Evolutionary conservation across 1,140 invertebrate species (phyloP).

Genomic region (Drosophila fuyamai): DNA sequence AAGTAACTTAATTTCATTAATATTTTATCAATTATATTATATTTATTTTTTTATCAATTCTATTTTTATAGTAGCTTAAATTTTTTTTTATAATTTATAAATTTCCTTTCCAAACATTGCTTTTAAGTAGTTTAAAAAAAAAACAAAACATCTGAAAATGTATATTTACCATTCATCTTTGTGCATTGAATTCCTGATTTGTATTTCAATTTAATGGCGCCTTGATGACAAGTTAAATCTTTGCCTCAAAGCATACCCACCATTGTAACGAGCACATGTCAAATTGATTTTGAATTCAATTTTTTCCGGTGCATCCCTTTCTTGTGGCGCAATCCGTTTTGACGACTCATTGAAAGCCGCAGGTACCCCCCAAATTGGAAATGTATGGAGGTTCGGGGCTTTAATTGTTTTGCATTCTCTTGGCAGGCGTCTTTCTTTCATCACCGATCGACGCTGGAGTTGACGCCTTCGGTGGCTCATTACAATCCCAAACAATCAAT

Average conservation of each 20-base stretch:
- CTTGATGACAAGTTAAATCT: constrained; percentile 15
- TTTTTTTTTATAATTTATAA: background rate
- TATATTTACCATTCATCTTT: background rate
- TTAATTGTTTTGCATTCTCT: constrained; percentile 72
- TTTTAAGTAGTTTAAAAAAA: no score
- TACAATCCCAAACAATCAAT: constrained; percentile 66
- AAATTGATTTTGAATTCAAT: constrained; percentile 18
- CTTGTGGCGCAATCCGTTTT: constrained; percentile 41
- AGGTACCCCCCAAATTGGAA: constrained; percentile 39
- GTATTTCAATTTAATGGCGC: constrained; percentile 31
- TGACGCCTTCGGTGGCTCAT: constrained; percentile 83
- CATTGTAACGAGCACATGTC: background rate
- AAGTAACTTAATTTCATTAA: no score
- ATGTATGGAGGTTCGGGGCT: constrained; percentile 56
- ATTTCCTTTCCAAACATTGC: background rate
- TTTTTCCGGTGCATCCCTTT: constrained; percentile 31
- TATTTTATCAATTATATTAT: background rate
- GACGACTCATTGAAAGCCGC: constrained; percentile 75
- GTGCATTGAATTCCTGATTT: background rate
- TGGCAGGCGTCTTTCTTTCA: constrained; percentile 44
- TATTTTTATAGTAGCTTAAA: background rate
- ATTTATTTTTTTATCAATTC: background rate
- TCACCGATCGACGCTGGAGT: constrained; percentile 52
- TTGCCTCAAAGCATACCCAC: no score
- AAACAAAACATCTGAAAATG: background rate